Percentiles rank a stretch among this genome's conserved stretches.
These are phyloP conservation scores for Epizoanthus scotinus DNA, from an alignment of 92 coral and sea anemone genomes.

Conservation along the genomic window DNA sequence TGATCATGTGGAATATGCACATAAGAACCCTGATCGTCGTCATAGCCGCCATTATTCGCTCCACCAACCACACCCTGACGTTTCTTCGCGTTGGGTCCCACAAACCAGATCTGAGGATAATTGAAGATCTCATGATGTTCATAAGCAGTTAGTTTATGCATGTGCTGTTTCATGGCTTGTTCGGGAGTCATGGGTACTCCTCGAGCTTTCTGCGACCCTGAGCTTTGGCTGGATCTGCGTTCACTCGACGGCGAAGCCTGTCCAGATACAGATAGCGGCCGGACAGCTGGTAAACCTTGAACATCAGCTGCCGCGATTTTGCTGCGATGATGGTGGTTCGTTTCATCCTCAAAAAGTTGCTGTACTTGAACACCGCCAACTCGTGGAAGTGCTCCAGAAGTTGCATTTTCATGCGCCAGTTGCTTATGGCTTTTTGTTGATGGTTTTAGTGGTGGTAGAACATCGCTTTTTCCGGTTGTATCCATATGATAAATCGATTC, in stretches of 20 bases:
- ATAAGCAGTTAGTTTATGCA: constrained; percentile 95
- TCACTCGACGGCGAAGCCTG: constrained; percentile 85
- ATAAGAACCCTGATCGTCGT: constrained; percentile 98
- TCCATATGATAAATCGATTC: constrained; percentile 91
- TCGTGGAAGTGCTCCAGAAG: constrained; percentile 80
- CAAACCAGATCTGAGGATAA: constrained; percentile 95
- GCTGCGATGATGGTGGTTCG: constrained; percentile 85
- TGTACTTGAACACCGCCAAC: constrained; percentile 99
- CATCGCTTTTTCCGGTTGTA: constrained; percentile 83
- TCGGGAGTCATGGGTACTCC: constrained; percentile 88
- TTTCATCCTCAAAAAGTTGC: constrained; percentile 98
- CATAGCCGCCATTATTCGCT: constrained; percentile 95
- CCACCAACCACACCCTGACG: constrained; percentile 99
- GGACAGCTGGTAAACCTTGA: constrained; percentile 83
- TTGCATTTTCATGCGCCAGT: constrained; percentile 71
- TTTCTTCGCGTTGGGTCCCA: constrained; percentile 97
- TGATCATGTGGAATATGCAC: constrained; percentile 99
- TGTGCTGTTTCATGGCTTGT: constrained; percentile 91
- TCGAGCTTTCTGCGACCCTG: constrained; percentile 85
- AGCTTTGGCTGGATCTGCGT: constrained; percentile 71
- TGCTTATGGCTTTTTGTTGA: constrained; percentile 93
- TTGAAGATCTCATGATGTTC: constrained; percentile 97
- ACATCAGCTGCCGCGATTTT: constrained; percentile 79
- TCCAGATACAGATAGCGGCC: constrained; percentile 78
- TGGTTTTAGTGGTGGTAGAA: constrained; percentile 93